Percentiles rank a stretch among this genome's conserved stretches.
Conservation (phyloP, 2,888 invertebrate genomes). For the Choristoneura rosaceana region DNA sequence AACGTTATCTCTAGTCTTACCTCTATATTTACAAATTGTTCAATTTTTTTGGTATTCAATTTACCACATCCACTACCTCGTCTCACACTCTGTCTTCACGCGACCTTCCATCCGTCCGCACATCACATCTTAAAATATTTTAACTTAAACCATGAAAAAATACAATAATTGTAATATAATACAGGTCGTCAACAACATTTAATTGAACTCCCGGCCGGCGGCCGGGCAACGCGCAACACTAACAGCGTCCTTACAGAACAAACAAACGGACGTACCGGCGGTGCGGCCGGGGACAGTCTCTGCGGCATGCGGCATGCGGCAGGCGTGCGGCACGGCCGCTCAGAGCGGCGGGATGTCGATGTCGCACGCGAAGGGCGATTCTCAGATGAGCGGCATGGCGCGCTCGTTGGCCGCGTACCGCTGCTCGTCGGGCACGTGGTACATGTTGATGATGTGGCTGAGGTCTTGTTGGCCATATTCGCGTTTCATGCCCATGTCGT, state of each 20-base stretch:
- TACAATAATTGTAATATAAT: slow-evolving; percentile 83
- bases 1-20: slow-evolving; percentile 73
- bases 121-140: slow-evolving; percentile 76
- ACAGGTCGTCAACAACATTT: slow-evolving; percentile 82
- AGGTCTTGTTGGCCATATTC: slow-evolving; percentile 89
- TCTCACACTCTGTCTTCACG: slow-evolving; percentile 69
- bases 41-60: slow-evolving; percentile 85
- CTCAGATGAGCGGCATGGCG: slow-evolving; percentile 87
- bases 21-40: slow-evolving; percentile 85
- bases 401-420: slow-evolving; percentile 87
- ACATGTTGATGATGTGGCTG: slow-evolving; percentile 88
- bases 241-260: slow-evolving; percentile 78
- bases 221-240: slow-evolving; percentile 70
- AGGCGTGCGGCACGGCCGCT: slow-evolving; percentile 83
- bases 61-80: slow-evolving; percentile 79
- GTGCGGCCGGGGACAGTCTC: slow-evolving; percentile 80
- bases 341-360: slow-evolving; percentile 88
- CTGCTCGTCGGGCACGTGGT: slow-evolving; percentile 88
- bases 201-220: slow-evolving; percentile 70
- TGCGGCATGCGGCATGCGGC: slow-evolving; percentile 67
- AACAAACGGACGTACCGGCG: slow-evolving; percentile 81
- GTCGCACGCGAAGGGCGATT: slow-evolving; percentile 88
- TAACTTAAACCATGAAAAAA: slow-evolving; percentile 82
- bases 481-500: slow-evolving; percentile 87
- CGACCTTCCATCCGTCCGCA: slow-evolving; percentile 72